phyloP scores from a whole-genome alignment of 1,140 invertebrate genomes.

The Samia ricini region DNA sequence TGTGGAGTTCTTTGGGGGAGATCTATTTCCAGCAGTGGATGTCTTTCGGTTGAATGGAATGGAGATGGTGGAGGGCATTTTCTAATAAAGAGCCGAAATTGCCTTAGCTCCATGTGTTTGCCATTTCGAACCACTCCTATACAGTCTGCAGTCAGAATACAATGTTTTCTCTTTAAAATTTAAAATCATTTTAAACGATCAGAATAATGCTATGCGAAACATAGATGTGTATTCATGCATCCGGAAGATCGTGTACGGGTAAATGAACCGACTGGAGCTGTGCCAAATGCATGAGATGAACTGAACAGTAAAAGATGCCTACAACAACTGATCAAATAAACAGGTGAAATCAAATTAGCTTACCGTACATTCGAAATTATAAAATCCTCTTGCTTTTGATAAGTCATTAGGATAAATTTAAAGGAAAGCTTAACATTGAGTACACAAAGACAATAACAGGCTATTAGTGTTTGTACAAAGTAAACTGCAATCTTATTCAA shows the following conservation, averaged over 20 bases:
- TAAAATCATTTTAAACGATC: not conserved
- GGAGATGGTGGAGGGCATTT: too few species aligned
- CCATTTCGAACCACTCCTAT: too few species aligned
- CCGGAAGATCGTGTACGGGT: conserved; percentile 39
- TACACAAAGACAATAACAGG: too few species aligned
- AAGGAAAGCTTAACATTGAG: too few species aligned
- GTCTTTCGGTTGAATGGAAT: too few species aligned
- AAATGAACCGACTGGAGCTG: conserved; percentile 41
- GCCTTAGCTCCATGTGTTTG: too few species aligned
- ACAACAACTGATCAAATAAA: not conserved
- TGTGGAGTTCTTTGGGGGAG: too few species aligned
- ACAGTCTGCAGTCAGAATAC: not conserved
- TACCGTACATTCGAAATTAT: not conserved
- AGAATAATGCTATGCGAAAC: not conserved
- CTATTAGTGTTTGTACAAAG: too few species aligned
- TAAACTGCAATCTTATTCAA: too few species aligned
- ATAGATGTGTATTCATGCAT: conserved; percentile 24
- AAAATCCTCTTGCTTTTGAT: not conserved
- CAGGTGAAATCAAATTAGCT: not conserved
- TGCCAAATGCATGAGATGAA: conserved; percentile 26
- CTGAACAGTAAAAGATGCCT: conserved; percentile 8
- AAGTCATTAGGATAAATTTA: too few species aligned
- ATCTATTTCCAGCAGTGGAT: too few species aligned
- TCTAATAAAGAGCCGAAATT: too few species aligned
- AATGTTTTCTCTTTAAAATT: not conserved